Conservation (phyloP, 2,797 vertebrate genomes). For the Leuciscus waleckii region DNA sequence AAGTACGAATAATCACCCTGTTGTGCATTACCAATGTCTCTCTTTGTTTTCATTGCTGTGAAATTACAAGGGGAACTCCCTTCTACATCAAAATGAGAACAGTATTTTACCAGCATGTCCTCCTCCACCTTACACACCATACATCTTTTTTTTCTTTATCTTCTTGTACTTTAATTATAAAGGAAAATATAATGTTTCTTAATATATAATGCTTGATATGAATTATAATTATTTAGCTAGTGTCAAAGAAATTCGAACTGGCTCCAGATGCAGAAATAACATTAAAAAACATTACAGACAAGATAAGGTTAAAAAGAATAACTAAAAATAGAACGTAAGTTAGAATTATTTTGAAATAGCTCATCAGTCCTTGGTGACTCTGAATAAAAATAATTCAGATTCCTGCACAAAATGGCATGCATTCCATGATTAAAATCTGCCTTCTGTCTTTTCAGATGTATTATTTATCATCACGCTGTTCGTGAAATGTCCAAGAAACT, state of each 20-base stretch:
- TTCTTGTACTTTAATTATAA: neutral
- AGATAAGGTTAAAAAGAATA: neutral
- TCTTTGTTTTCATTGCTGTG: conserved; percentile 59
- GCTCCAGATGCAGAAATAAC: neutral
- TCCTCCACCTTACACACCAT: conserved; percentile 42
- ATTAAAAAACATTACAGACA: neutral
- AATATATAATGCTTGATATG: neutral
- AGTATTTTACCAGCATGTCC: conserved; percentile 57
- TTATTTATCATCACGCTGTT: neutral
- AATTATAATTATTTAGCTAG: neutral
- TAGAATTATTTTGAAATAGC: conserved; percentile 17
- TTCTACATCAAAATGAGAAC: conserved; percentile 46
- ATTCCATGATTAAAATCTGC: neutral
- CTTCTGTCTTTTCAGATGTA: neutral
- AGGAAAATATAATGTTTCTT: neutral
- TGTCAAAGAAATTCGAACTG: conserved; percentile 6
- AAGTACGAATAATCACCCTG: conserved; percentile 59
- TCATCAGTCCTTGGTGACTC: conserved; percentile 11
- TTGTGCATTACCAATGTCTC: conserved; percentile 55
- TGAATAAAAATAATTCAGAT: neutral
- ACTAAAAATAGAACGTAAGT: conserved; percentile 3
- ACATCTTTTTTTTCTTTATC: neutral
- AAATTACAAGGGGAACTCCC: conserved; percentile 72
- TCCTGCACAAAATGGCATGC: neutral
- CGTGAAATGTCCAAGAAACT: neutral